Base-by-base conservation (phyloP, 2,888 invertebrate species). In the Tromatobia lineatoria region DNA sequence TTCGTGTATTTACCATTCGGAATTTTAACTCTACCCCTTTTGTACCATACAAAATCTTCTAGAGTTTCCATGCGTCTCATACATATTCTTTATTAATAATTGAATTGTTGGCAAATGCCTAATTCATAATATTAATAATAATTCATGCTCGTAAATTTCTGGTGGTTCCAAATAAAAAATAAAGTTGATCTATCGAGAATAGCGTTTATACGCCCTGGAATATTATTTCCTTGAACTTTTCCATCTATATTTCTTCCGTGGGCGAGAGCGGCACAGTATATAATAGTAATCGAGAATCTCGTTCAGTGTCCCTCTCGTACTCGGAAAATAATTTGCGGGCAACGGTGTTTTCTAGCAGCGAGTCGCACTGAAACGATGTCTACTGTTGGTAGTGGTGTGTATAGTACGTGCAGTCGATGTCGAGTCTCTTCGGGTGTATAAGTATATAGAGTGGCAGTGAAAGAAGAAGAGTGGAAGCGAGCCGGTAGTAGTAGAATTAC, bases 261-360 rank as follows among this genome's bases (percentile, higher is more conserved):
- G 64, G 64, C 64, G 38, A 64, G 20, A 34, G 61, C 38, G 20
- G 38, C 29, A 18, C 20, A 18, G 18, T 20, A 34, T 18, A 47
- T 25, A 34, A 38, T 52, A 38, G 50, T 38, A 52, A 70, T 84
- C 74, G 84, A 54, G 81, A 78, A 84, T 81, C 81, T 70, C 78
- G 78, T 78, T 81, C 78, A 64, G 73, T 70, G 81, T 69, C 81
- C 78, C 81, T 66, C 73, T 57, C 83, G 80, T 71, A 38, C 64
- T 18, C 20, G 38, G 83, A 77, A 73, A 80, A 85, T 84, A 83
- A 86, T 87, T 85, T 85, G 83, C 84, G 80, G 83, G 71, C 85
- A 87, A 87, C 87, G 84, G 85, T 85, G 42, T 87, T 85, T 85
- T 85, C 81, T 83, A 85, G 57, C 76, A 73, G 45, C 80, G 77